Evolutionary conservation across 2,113 vertebrate genomes (phyloP).

Genomic region (Vireo altiloquus): DNA sequence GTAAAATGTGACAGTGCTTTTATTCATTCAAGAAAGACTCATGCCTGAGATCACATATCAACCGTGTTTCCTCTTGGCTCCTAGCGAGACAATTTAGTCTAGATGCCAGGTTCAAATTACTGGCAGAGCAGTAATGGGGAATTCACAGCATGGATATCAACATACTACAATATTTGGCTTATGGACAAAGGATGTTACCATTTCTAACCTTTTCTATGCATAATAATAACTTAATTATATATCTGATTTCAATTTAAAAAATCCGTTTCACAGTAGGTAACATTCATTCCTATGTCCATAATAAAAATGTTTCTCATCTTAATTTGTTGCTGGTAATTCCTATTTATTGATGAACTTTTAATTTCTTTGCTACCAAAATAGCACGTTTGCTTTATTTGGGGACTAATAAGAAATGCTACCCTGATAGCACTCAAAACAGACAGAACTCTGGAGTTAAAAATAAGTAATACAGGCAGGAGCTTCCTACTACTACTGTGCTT

Average conservation of each 20-base stretch:
- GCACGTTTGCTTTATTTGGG: not conserved
- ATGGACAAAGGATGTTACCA: constrained; percentile 31
- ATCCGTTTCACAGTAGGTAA: constrained; percentile 9
- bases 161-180: constrained; percentile 2
- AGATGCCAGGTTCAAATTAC: constrained; percentile 44
- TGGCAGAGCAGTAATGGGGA: constrained; percentile 25
- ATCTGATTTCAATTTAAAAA: constrained; percentile 41
- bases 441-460: not conserved
- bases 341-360: constrained; percentile 1
- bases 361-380: not conserved
- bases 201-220: constrained; percentile 28
- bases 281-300: not conserved
- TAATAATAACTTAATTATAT: constrained; percentile 49
- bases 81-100: constrained; percentile 23
- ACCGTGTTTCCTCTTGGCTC: constrained; percentile 12
- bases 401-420: not conserved
- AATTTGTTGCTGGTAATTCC: constrained; percentile 12
- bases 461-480: not conserved
- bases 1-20: constrained; percentile 14
- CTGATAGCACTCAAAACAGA: not conserved
- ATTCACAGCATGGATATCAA: not conserved
- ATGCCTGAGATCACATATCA: constrained; percentile 7
- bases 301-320: not conserved
- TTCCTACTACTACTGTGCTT: not conserved
- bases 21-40: constrained; percentile 33